Conservation (phyloP, 2,797 vertebrate genomes). For the Chromobotia macracanthus region DNA sequence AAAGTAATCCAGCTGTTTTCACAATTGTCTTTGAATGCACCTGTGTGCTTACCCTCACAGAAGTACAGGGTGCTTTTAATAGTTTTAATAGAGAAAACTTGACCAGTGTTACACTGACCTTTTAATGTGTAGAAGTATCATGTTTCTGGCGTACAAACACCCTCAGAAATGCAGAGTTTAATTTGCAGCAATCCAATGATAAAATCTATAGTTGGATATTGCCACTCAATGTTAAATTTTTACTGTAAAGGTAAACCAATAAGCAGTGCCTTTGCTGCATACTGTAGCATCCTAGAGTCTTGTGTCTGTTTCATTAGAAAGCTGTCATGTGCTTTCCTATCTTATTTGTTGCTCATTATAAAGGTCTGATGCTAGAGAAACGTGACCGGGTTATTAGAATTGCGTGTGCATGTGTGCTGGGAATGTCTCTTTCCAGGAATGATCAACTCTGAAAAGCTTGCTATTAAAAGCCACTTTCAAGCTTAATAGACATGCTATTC, state of each 20-base stretch:
- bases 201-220: no score
- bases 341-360: not conserved
- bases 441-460: constrained; percentile 2
- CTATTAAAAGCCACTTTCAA: constrained; percentile 7
- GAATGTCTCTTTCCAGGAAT: constrained; percentile 22
- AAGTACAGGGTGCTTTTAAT: no score
- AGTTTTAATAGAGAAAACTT: no score
- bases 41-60: no score
- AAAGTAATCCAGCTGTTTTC: no score
- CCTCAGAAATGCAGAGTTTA: no score
- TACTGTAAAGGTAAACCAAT: not conserved
- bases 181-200: no score
- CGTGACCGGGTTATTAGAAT: constrained; percentile 6
- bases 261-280: not conserved
- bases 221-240: no score
- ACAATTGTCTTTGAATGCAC: no score
- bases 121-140: no score
- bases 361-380: not conserved
- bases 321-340: not conserved
- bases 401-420: not conserved
- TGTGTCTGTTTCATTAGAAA: not conserved
- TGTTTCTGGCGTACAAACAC: no score
- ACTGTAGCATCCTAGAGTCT: not conserved
- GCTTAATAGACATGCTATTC: constrained; percentile 22
- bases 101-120: no score